Base-by-base conservation (phyloP, 1,140 invertebrate genomes). In the Sitophilus oryzae region DNA sequence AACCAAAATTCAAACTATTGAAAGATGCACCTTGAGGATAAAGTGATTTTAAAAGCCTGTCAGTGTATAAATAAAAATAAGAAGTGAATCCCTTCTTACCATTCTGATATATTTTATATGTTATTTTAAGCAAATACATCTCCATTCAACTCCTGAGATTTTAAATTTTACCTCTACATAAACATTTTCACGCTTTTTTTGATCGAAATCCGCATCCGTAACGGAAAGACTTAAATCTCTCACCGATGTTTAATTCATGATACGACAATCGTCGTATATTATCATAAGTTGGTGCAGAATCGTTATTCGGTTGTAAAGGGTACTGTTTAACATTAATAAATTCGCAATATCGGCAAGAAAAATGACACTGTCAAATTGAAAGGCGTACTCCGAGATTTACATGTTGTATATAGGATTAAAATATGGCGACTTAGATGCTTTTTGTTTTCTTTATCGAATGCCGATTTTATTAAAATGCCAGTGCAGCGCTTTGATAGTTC, bases 311-410 rank as follows among this genome's bases (percentile, higher is more conserved):
- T 49, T 36, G 34, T 49, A 38, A 38, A 36, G 47, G 47, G 38
- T 25, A 36, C 47, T 40, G 47, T 49, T 49, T 49, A 40, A 49
- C 47, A 49, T 49, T 49, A 49, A 49, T 49, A 49, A 49, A 37
- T 40, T 49, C 47, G 35, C 47, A 23, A 23, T 47, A 34, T 15
- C 45, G 16, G 21, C 25, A 34, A 47, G n/a, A 34, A 30, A 34
- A 30, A 30, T 30, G 5, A 30, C 25, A 11, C 25, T 30, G 25
- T 30, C 25, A 30, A 30, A 30, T 6, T 30, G 25, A 30, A 30
- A 30, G 25, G 25, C 25, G 25, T 11, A 30, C 11, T 30, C 25
- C 5, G 11, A 30, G 25, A 30, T 30, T 30, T 30, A 30, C 25
- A 30, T 30, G 25, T 30, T 30, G 25, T 11, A 11, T 5, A 5